Percentiles rank a stretch among this genome's conserved stretches.
These are phyloP conservation scores for Gymnothorax javanicus DNA, from an alignment of 2,797 vertebrate genomes.

Conservation along the genomic window DNA sequence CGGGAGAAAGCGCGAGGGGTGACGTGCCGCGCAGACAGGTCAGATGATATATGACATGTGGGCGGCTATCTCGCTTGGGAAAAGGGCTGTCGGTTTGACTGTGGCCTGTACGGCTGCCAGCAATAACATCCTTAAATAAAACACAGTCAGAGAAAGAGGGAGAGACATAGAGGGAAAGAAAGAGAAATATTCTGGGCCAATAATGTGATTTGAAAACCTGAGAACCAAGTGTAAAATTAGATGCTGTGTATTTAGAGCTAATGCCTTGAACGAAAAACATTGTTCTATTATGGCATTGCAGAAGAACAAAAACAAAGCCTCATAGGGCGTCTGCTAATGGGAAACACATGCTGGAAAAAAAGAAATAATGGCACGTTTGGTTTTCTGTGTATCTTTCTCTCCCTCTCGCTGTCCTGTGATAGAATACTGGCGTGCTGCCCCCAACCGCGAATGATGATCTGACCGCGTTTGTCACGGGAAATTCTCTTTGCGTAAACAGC, in stretches of 20 bases:
- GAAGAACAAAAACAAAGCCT: conserved; percentile 74
- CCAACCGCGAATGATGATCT: conserved; percentile 79
- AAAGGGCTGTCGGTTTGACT: conserved; percentile 88
- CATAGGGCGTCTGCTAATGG: conserved; percentile 82
- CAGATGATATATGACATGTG: conserved; percentile 74
- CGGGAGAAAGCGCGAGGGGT: conserved; percentile 56
- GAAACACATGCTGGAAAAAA: conserved; percentile 83
- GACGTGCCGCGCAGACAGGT: conserved; percentile 72
- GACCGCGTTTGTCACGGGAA: conserved; percentile 89
- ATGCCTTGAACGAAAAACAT: conserved; percentile 87
- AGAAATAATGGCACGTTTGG: conserved; percentile 70
- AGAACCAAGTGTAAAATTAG: conserved; percentile 69
- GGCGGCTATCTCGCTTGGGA: conserved; percentile 84
- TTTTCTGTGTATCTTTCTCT: conserved; percentile 43
- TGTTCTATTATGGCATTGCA: conserved; percentile 82
- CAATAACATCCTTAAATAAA: conserved; percentile 96
- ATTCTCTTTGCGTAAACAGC: conserved; percentile 77
- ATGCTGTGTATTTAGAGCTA: conserved; percentile 83
- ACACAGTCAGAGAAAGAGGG: conserved; percentile 62
- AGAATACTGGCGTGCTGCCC: conserved; percentile 75
- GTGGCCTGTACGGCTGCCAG: conserved; percentile 79
- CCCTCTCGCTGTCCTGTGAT: conserved; percentile 55
- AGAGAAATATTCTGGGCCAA: conserved; percentile 55
- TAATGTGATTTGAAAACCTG: conserved; percentile 75
- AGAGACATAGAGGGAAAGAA: background rate